Evolutionary conservation across 2,888 invertebrate species (phyloP).

Genomic region (Hofmannophila pseudospretella): DNA sequence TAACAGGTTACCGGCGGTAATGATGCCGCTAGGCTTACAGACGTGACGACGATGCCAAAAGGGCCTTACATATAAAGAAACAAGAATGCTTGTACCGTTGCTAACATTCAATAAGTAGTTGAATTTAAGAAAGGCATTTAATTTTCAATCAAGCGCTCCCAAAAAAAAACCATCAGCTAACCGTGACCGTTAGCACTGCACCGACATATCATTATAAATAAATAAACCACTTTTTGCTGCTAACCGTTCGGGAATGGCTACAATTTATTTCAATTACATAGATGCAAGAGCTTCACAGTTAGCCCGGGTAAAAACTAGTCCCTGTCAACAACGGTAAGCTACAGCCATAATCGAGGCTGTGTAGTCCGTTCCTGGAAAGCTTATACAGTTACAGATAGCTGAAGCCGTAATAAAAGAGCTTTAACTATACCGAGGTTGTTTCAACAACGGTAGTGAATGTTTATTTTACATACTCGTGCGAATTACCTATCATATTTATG

Average conservation of each 20-base stretch:
- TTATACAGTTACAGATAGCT: not conserved
- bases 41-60: too few relatives aligned
- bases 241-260: constrained; percentile 20
- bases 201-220: constrained; percentile 20
- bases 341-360: constrained; percentile 3
- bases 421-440: too few relatives aligned
- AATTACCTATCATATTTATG: too few relatives aligned
- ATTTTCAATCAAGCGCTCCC: not conserved
- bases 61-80: too few relatives aligned
- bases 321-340: constrained; percentile 8
- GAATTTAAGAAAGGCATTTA: not conserved
- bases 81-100: too few relatives aligned
- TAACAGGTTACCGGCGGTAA: too few relatives aligned
- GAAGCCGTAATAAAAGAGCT: too few relatives aligned
- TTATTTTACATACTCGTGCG: too few relatives aligned
- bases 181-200: constrained; percentile 4
- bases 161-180: not conserved
- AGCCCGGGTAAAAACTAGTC: constrained; percentile 10
- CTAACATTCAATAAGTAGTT: too few relatives aligned
- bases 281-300: constrained; percentile 11
- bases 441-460: too few relatives aligned
- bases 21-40: too few relatives aligned
- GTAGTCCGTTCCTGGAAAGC: not conserved
- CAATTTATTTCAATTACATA: constrained; percentile 26
- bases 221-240: constrained; percentile 29